Conservation (phyloP, 2,797 vertebrate species). For the Brachymystax lenok region DNA sequence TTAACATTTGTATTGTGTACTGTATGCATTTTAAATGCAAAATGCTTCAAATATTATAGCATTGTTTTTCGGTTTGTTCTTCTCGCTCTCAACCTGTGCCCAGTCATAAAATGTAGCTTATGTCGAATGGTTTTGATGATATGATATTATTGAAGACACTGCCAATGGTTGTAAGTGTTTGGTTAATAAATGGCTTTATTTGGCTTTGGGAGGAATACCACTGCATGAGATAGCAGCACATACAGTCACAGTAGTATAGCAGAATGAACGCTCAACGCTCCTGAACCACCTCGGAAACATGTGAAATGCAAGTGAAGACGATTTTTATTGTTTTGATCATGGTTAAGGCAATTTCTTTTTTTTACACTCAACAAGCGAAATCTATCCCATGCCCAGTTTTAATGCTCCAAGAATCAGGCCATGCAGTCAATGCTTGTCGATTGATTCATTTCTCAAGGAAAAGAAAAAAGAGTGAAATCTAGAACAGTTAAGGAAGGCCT, state of each 20-base stretch:
- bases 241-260: constrained; percentile 75
- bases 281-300: constrained; percentile 55
- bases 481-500: not conserved
- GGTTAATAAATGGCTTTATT: constrained; percentile 85
- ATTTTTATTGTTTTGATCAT: constrained; percentile 62
- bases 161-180: constrained; percentile 53
- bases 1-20: no score
- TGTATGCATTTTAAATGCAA: not conserved
- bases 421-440: constrained; percentile 72
- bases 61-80: constrained; percentile 25
- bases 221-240: constrained; percentile 72
- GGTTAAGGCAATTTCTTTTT: constrained; percentile 77
- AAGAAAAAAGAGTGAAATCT: constrained; percentile 33
- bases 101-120: constrained; percentile 41
- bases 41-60: constrained; percentile 45
- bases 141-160: constrained; percentile 19
- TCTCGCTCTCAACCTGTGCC: not conserved
- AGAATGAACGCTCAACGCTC: constrained; percentile 62
- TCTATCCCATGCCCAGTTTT: constrained; percentile 67
- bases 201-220: constrained; percentile 77
- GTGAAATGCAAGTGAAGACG: constrained; percentile 61
- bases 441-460: constrained; percentile 68
- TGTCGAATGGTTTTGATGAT: not conserved
- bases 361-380: constrained; percentile 74
- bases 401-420: constrained; percentile 73